phyloP scores from a whole-genome alignment of 1,140 invertebrate species.

The Gyrodactylus bullatarudis region DNA sequence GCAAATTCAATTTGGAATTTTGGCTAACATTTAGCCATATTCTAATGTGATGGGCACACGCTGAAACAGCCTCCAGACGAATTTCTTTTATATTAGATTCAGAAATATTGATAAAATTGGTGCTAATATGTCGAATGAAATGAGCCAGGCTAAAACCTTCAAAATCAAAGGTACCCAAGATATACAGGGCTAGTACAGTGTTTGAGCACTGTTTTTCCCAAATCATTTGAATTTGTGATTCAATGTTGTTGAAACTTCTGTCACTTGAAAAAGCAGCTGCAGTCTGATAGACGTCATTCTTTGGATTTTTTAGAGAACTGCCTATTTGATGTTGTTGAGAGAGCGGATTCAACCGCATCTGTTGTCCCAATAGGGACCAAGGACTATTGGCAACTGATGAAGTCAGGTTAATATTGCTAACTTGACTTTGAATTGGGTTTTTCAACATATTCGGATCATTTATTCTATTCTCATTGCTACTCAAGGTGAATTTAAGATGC shows the following conservation, averaged over 20 bases:
- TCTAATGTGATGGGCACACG: neutral
- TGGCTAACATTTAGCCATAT: neutral
- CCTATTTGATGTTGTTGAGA: neutral
- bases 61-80: neutral
- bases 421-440: too few species aligned
- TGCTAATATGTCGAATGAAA: neutral
- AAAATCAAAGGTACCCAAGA: conserved; percentile 77
- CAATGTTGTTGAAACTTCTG: neutral
- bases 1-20: neutral
- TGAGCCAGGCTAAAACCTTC: conserved; percentile 25
- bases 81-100: neutral
- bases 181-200: conserved; percentile 40
- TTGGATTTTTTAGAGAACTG: neutral
- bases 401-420: neutral
- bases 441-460: too few species aligned
- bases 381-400: neutral
- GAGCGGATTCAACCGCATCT: neutral
- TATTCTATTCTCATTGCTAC: neutral
- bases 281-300: neutral
- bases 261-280: neutral
- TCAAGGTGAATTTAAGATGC: neutral
- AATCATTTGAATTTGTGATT: neutral
- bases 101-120: neutral
- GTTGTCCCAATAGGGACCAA: neutral
- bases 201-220: neutral